Conservation (phyloP, 2,113 vertebrate species). For the Crocuta crocuta region DNA sequence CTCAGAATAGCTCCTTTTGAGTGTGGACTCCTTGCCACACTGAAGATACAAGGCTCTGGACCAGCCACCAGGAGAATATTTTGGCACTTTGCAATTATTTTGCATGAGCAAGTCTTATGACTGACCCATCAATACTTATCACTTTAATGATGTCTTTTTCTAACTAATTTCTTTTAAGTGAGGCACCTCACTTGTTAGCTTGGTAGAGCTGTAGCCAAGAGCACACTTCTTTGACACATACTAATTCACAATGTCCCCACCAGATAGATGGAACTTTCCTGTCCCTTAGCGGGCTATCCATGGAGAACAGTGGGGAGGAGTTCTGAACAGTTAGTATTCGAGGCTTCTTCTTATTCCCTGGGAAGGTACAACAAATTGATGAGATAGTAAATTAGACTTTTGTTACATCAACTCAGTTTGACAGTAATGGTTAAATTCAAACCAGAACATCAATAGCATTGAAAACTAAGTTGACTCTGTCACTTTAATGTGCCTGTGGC, state of each 20-base stretch:
- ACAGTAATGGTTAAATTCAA: slow-evolving; percentile 52
- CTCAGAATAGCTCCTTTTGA: slow-evolving; percentile 46
- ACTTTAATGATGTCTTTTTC: slow-evolving; percentile 55
- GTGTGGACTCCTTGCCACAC: background rate
- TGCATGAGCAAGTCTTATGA: slow-evolving; percentile 16
- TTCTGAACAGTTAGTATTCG: background rate
- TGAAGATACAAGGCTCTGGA: background rate
- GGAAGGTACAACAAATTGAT: slow-evolving; percentile 45
- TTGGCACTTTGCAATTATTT: slow-evolving; percentile 46
- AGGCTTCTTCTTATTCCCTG: background rate
- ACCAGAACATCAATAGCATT: background rate
- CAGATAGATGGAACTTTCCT: background rate
- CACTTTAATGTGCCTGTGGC: background rate
- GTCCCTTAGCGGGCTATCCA: background rate
- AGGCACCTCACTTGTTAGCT: background rate
- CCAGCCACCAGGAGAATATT: background rate
- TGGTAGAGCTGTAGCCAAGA: background rate
- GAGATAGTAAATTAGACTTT: slow-evolving; percentile 44
- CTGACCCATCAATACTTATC: slow-evolving; percentile 40
- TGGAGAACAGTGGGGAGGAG: background rate
- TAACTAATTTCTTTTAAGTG: slow-evolving; percentile 51
- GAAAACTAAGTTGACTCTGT: slow-evolving; percentile 4
- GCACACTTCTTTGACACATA: background rate
- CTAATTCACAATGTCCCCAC: background rate
- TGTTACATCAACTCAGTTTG: slow-evolving; percentile 31